Evolutionary conservation across 2,797 vertebrate genomes (phyloP).

Genomic region (Sebastes melanostomus): DNA sequence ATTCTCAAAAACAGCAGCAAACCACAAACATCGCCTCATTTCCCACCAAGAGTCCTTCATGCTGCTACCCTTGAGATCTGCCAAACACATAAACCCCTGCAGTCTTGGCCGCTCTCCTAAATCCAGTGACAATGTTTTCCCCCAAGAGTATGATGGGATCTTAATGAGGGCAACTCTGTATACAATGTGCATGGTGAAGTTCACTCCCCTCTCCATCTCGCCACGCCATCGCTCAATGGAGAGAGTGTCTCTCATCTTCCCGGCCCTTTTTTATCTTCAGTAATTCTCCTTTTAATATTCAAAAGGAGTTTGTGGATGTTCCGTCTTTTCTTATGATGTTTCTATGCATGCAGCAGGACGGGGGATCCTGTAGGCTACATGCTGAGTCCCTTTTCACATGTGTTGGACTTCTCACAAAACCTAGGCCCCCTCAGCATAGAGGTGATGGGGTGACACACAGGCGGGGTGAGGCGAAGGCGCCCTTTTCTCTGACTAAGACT

Average conservation of each 20-base stretch:
- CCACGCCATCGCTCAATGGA: constrained; percentile 54
- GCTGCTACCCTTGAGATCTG: constrained; percentile 41
- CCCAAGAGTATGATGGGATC: constrained; percentile 60
- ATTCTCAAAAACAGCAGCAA: constrained; percentile 22
- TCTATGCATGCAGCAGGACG: constrained; percentile 57
- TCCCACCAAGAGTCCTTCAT: constrained; percentile 50
- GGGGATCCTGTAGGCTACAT: constrained; percentile 70
- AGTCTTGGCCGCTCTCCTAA: constrained; percentile 53
- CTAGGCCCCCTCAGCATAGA: constrained; percentile 72
- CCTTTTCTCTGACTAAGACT: constrained; percentile 75
- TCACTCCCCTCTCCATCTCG: constrained; percentile 59
- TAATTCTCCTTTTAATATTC: constrained; percentile 77
- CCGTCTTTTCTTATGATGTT: constrained; percentile 73
- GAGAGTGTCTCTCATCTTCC: constrained; percentile 65
- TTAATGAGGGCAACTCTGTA: constrained; percentile 67
- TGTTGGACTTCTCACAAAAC: constrained; percentile 76
- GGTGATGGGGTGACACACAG: constrained; percentile 74
- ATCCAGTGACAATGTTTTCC: constrained; percentile 57
- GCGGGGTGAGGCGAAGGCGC: constrained; percentile 56
- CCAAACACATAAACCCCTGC: constrained; percentile 60
- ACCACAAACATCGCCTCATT: constrained; percentile 21
- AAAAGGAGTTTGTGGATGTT: constrained; percentile 74
- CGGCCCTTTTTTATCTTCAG: constrained; percentile 44
- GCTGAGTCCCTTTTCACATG: constrained; percentile 80
- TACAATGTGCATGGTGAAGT: constrained; percentile 58